Base-by-base conservation (phyloP, 2,888 invertebrate genomes). In the Erannis defoliaria region DNA sequence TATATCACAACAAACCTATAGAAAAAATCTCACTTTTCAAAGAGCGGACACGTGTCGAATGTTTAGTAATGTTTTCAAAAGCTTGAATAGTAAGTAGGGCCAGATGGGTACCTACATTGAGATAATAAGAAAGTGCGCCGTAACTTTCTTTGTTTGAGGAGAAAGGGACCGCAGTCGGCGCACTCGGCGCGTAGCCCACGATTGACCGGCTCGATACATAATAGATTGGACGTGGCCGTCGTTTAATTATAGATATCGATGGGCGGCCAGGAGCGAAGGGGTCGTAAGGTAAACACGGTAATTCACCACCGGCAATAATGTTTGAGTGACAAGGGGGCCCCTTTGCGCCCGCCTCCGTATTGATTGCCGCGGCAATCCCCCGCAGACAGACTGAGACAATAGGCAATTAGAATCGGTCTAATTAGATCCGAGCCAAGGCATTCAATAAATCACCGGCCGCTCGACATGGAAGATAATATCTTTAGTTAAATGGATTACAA, bases 301-400 rank as follows among this genome's bases (percentile, higher is more conserved):
- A 81, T 81, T 81, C 80, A 80, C 76, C 74, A 73, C 75, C 71
- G 66, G 70, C 73, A 68, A 77, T 84, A 81, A 84, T 81, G 80
- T 81, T 77, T 78, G 80, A 76, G 67, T 72, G 78, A 82, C 84
- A 75, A 73, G 76, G 75, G 75, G 71, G 78, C 77, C 79, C 78
- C 78, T 26, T 72, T 69, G 74, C 76, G 80, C 73, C 71, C 58
- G 54, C 56, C 55, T 56, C 51, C 31, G 66, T 84, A 85, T 82
- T 75, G 82, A 84, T 82, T 78, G 82, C 76, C 67, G 72, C 69
- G 61, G 75, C 75, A 70, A 78, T 78, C 78, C 73, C 68, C 70
- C 66, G 70, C 64, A 62, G 55, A 53, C 48, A 53, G 53, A 65
- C 69, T 68, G 69, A 75, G 71, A 76, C 78, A 76, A 76, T 78